Conservation (phyloP, 2,888 invertebrate species). For the Tinea pellionella region DNA sequence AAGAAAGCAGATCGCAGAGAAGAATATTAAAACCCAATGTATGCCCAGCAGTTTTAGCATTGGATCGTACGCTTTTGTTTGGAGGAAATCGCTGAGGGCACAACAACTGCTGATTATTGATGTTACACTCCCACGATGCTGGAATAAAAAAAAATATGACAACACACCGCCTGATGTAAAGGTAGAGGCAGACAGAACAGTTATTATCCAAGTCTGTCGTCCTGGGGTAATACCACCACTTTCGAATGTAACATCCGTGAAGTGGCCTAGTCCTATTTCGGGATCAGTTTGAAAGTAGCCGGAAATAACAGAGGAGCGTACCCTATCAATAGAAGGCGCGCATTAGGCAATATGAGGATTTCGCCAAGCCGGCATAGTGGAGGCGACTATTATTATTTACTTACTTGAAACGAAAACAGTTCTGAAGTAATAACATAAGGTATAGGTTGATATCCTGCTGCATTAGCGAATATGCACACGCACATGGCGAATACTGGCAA, state of each 20-base stretch:
- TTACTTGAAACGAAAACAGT: constrained; percentile 55
- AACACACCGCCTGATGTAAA: too few species aligned
- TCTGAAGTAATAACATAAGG: constrained; percentile 61
- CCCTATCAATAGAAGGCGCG: too few species aligned
- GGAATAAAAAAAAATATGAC: constrained; percentile 24
- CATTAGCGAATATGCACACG: constrained; percentile 54
- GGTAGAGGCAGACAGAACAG: too few species aligned
- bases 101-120: constrained; percentile 54
- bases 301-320: too few species aligned
- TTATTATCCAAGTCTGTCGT: too few species aligned
- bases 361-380: too few species aligned
- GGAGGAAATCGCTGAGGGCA: constrained; percentile 57
- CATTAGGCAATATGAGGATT: too few species aligned
- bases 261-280: too few species aligned
- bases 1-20: constrained; percentile 52
- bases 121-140: constrained; percentile 60
- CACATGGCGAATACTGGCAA: constrained; percentile 57
- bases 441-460: constrained; percentile 58
- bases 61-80: constrained; percentile 58
- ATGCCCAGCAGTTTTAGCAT: constrained; percentile 54
- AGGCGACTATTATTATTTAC: too few species aligned
- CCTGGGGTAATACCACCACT: too few species aligned
- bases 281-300: too few species aligned
- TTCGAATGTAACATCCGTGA: too few species aligned
- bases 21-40: constrained; percentile 61